Base-by-base conservation (phyloP, 1,140 invertebrate species). In the Aphelenchoides fujianensis region DNA sequence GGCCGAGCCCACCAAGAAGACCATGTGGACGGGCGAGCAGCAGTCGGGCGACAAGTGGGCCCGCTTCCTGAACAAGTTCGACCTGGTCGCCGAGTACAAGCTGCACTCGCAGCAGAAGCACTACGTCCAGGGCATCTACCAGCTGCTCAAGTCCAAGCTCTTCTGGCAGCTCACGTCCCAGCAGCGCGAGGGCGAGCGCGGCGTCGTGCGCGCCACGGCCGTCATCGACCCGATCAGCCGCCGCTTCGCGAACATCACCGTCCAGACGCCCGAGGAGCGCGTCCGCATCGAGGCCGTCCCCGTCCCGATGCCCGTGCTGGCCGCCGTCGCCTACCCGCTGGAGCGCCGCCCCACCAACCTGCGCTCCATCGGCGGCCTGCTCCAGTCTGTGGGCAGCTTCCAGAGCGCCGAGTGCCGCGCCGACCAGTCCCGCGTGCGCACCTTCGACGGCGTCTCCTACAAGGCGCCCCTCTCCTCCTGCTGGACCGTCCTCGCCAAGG, bases 401-500 rank as follows among this genome's bases (percentile, higher is more conserved):
- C 63, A 12, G n/a, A 27, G 23, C 36, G 32, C 32, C 19, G 69
- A 69, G 31, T 69, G 68, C 68, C 66, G 64, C 59, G 69, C 37
- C 66, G 30, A 27, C 23, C 16, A n/a, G n/a, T 19, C 27, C n/a
- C 64, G 69, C 23, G 53, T 77, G 31, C 52, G 61, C 12, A 78
- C 77, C 16, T 78, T 78, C 76, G 73, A 78, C 41, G 69, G 66
- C 36, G 69, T 72, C n/a, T 48, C 59, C 63, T 78, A 63, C 70
- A 59, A 61, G 23, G 37, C 76, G 37, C 73, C 76, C n/a, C 64
- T 78, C 12, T 37, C 77, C 34, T 57, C 35, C 1, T 79, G 77
- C 71, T 79, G 73, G 52, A 61, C 78, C 28, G 72, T 80, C n/a
- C 32, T 79, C 3, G 78, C 78, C 76, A 79, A 79, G 73, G 72